A percentile compares a stretch with the other conserved stretches of the same genome.
These are phyloP conservation scores for Stramonita haemastoma DNA, from an alignment of 2,888 invertebrate genomes.

Conservation along the genomic window DNA sequence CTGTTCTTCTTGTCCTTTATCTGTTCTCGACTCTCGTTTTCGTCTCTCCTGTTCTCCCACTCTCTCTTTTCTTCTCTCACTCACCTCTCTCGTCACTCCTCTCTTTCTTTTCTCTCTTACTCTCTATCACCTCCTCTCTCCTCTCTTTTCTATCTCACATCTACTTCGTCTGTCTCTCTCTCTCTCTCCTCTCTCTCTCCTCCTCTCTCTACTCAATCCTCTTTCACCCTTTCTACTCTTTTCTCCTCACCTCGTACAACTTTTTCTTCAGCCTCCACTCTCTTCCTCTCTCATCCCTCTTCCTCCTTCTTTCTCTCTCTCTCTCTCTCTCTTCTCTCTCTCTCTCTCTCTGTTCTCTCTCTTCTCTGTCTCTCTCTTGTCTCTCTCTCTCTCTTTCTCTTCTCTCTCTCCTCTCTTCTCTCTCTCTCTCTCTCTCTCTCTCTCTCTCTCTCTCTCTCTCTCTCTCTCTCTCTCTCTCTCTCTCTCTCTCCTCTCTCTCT, in stretches of 20 bases:
- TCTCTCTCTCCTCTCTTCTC: background rate
- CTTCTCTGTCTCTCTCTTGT: background rate
- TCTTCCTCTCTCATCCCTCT: conserved; percentile 12
- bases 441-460: no score
- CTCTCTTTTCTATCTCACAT: background rate
- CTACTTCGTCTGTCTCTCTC: conserved; percentile 11
- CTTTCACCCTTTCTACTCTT: background rate
- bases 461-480: background rate
- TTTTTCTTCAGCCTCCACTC: background rate
- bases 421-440: background rate
- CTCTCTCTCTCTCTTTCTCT: background rate
- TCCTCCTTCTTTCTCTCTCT: background rate
- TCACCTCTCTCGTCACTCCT: background rate
- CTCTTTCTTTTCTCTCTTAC: background rate
- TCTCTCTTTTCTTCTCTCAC: background rate
- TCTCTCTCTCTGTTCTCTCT: background rate
- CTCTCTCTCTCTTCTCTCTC: background rate
- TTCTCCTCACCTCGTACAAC: background rate
- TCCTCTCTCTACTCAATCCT: no score
- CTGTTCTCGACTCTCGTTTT: background rate
- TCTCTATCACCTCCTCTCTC: conserved; percentile 5
- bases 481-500: background rate
- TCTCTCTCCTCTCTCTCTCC: background rate
- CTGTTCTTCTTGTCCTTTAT: background rate
- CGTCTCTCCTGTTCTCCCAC: background rate